A percentile compares a stretch with the other conserved stretches of the same genome.
Conservation (phyloP, 1,140 invertebrate species). For the Saxidomus purpurata region DNA sequence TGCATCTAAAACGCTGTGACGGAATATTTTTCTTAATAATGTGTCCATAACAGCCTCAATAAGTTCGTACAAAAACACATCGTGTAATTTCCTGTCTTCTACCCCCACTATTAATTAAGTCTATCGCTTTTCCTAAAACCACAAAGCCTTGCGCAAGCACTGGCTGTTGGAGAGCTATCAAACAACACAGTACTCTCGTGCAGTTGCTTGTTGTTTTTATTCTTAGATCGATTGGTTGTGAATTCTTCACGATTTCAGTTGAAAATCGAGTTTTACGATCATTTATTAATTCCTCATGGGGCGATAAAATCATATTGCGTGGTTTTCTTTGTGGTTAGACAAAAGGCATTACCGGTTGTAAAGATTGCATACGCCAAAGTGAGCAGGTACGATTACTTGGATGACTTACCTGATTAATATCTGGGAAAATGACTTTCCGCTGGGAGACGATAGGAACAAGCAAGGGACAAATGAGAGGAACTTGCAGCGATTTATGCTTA, state of each 20-base stretch:
- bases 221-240: background rate
- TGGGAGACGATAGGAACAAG: background rate
- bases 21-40: background rate
- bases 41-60: background rate
- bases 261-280: slow-evolving; percentile 50
- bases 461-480: background rate
- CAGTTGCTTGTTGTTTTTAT: slow-evolving; percentile 7
- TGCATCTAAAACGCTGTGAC: background rate
- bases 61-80: background rate
- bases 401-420: slow-evolving; percentile 26
- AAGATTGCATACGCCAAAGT: background rate
- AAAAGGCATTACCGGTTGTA: slow-evolving; percentile 45
- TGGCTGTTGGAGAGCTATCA: background rate
- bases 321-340: slow-evolving; percentile 48
- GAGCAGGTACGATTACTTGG: slow-evolving; percentile 42
- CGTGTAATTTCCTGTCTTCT: slow-evolving; percentile 7
- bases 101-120: background rate
- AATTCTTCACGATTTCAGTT: slow-evolving; percentile 11
- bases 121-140: background rate
- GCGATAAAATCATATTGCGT: slow-evolving; percentile 46
- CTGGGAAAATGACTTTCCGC: slow-evolving; percentile 40
- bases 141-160: background rate
- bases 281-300: slow-evolving; percentile 48
- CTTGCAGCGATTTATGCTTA: background rate
- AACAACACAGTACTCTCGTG: background rate